These are phyloP conservation scores for Chalcis sispes DNA, from an alignment of 2,888 invertebrate species.

Conservation along the genomic window DNA sequence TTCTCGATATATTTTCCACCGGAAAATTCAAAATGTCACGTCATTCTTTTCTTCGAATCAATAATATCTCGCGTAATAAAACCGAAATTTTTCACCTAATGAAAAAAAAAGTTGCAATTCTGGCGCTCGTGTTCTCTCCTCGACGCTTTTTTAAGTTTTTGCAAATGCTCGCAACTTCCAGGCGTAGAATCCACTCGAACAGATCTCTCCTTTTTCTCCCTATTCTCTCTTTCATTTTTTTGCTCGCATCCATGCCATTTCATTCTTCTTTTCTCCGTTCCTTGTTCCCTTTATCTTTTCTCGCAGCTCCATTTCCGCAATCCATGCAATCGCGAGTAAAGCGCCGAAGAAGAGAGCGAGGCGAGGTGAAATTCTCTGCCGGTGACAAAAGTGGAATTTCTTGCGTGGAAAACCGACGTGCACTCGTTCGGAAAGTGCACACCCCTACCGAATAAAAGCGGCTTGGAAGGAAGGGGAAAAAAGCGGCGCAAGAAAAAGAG, in stretches of 20 bases:
- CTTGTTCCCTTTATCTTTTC: constrained; percentile 1
- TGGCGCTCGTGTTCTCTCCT: neutral
- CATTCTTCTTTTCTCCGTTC: constrained; percentile 11
- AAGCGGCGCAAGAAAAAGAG: constrained; percentile 10
- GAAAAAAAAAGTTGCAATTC: neutral
- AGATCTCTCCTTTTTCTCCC: constrained; percentile 6
- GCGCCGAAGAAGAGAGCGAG: constrained; percentile 20
- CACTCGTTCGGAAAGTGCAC: constrained; percentile 58
- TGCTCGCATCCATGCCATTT: constrained; percentile 8
- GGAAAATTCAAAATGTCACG: too few species aligned
- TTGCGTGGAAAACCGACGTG: constrained; percentile 56
- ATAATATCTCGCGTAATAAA: neutral
- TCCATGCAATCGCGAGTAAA: constrained; percentile 45
- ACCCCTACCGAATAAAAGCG: neutral
- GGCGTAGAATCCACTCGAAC: constrained; percentile 6
- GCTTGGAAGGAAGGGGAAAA: neutral
- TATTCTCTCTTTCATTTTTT: neutral
- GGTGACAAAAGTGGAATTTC: constrained; percentile 68
- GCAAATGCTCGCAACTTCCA: constrained; percentile 7
- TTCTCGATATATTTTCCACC: too few species aligned
- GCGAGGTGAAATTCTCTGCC: constrained; percentile 59
- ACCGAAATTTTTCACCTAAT: neutral
- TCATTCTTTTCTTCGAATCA: too few species aligned
- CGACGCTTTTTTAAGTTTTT: constrained; percentile 8
- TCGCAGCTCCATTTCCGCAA: constrained; percentile 22